Evolutionary conservation across 23 tunicate species (phyloP).

Genomic region (Diplosoma virens): DNA sequence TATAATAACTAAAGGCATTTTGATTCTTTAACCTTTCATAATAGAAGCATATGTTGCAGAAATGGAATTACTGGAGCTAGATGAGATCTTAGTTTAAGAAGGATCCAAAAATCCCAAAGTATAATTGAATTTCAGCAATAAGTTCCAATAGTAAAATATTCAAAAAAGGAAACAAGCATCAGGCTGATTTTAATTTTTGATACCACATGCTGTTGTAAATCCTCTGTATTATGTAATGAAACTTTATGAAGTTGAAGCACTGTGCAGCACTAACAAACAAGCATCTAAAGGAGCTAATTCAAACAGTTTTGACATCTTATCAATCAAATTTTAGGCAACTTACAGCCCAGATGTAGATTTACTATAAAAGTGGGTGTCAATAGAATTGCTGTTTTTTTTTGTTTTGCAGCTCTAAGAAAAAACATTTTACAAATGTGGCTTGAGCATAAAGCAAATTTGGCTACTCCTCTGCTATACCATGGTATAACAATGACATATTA

Average conservation of each 20-base stretch:
- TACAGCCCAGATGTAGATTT: conserved; percentile 13
- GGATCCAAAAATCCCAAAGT: background rate
- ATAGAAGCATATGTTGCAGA: too few species aligned
- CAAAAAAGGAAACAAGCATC: too few species aligned
- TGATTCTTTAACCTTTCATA: too few species aligned
- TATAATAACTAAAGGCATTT: too few species aligned
- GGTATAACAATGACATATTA: too few species aligned
- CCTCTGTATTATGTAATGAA: background rate
- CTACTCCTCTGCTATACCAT: too few species aligned
- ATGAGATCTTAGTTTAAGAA: background rate
- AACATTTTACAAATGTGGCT: conserved; percentile 23
- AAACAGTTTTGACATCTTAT: conserved; percentile 22
- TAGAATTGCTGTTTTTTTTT: background rate
- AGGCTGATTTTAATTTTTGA: too few species aligned
- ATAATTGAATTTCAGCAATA: too few species aligned
- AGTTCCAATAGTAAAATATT: too few species aligned
- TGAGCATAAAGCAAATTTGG: background rate
- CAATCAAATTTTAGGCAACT: conserved; percentile 14
- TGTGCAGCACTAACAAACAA: conserved; percentile 7
- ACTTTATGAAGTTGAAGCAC: background rate
- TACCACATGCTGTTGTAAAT: background rate
- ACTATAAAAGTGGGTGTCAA: background rate
- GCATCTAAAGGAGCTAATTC: conserved; percentile 24
- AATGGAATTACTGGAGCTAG: too few species aligned
- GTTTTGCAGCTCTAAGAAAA: background rate